Evolutionary conservation across 1,140 invertebrate genomes (phyloP).

Genomic region (Tetranychus cinnabarinus): DNA sequence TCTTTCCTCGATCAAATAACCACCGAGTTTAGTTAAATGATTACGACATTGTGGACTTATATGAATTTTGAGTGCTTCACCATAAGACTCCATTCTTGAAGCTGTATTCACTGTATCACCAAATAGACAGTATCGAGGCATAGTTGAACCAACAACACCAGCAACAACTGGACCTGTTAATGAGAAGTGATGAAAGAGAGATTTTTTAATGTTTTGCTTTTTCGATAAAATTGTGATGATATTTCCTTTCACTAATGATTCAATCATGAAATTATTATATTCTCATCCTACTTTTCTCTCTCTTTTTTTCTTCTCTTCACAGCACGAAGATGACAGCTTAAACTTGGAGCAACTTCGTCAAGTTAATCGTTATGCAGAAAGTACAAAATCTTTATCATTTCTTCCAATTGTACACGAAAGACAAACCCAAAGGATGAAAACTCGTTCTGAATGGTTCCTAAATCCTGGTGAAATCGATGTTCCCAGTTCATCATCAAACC

Average conservation of each 20-base stretch:
- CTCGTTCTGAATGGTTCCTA: conserved; percentile 17
- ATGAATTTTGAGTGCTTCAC: conserved; percentile 46
- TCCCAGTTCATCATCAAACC: too few relatives aligned
- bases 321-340: conserved; percentile 20
- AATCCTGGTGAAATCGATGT: background rate
- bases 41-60: conserved; percentile 66
- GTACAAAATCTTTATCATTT: conserved; percentile 68
- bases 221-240: too few relatives aligned
- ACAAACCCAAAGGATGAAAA: conserved; percentile 74
- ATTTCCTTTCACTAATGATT: too few relatives aligned
- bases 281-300: too few relatives aligned
- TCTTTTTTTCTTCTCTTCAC: too few relatives aligned
- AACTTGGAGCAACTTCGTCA: conserved; percentile 53
- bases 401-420: conserved; percentile 78
- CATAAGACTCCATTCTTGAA: conserved; percentile 35
- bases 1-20: conserved; percentile 49
- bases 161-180: conserved; percentile 56
- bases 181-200: too few relatives aligned
- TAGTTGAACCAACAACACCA: conserved; percentile 64
- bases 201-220: too few relatives aligned
- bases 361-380: conserved; percentile 70
- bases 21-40: conserved; percentile 50
- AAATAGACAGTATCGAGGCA: conserved; percentile 71
- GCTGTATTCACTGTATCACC: conserved; percentile 45
- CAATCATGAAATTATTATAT: too few relatives aligned